Evolutionary conservation across 2,888 invertebrate species (phyloP), one percentile per base, ranked within the genome.

Genomic region (Actias luna): DNA sequence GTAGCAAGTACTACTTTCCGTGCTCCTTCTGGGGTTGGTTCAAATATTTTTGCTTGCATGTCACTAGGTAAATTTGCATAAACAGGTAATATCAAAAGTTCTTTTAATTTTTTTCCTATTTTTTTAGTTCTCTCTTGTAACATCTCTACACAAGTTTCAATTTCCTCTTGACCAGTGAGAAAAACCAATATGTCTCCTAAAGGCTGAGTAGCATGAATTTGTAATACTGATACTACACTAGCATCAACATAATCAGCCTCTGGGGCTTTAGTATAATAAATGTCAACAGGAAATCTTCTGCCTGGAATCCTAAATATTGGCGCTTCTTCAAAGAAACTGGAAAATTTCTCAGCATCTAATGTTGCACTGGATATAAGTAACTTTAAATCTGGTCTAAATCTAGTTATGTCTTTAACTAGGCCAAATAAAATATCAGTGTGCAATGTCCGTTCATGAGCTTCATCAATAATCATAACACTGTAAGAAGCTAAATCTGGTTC

Each of bases 181-280:
- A 99, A 99, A 0, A 99, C 99, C 27, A 99, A 93, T 77, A 99
- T 95, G 85, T 99, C 99, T 1, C 99, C 99, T 25, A 96, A 88
- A 0, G 99, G 98, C 86, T 99, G 99, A 0, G 99, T 99, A 7
- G 98, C 97, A 88, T 99, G 99, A 73, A 99, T 99, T 92, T 99
- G 99, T 69, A 99, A 92, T 35, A 99, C 96, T 0, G 99, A 98
- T 0, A 99, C 98, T n/a, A 99, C 98, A 83, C 98, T 96, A 0
- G 99, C 99, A 86, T 99, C 99, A 59, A 99, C 96, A 85, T 99
- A 99, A 92, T 99, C 99, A 1, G 99, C 99, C 92, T 99, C 99
- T 0, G 99, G 99, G 0, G 99, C 99, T 93, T 99, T 98, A 0
- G 99, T 99, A 82, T 99, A 99, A 87, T 98, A 99, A 77, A 99